phyloP scores from a whole-genome alignment of 2,797 vertebrate genomes.

The Euphonia xanthogaster region DNA sequence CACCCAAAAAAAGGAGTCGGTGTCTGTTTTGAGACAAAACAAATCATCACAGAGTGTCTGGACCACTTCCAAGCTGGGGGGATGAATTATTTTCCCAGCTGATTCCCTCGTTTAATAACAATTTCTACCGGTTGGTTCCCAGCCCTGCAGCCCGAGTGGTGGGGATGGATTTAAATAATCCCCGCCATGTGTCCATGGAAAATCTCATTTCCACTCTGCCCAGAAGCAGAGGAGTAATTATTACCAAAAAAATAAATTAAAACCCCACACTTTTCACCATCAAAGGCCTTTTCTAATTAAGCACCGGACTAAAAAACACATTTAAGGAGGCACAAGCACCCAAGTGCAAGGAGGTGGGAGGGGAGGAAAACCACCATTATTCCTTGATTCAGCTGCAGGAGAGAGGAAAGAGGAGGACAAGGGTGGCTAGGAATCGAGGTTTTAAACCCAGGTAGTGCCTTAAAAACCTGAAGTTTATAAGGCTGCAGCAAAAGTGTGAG shows the following conservation, averaged over 20 bases:
- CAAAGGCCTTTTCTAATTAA: neutral
- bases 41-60: neutral
- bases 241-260: neutral
- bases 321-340: neutral
- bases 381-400: neutral
- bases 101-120: neutral
- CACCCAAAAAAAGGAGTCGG: neutral
- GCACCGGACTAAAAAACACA: neutral
- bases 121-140: neutral
- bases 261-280: neutral
- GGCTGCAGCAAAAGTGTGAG: neutral
- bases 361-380: neutral
- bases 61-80: neutral
- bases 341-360: neutral
- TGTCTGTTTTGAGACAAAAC: neutral
- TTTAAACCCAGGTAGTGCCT: neutral
- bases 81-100: neutral
- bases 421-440: fast-evolving
- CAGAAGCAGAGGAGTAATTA: neutral
- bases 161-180: neutral
- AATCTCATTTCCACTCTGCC: slow-evolving; percentile 19
- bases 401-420: neutral
- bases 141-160: fast-evolving
- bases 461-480: neutral
- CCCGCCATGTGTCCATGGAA: neutral